Base-by-base conservation (phyloP, 92 coral and sea anemone genomes). In the Umimayanthus chanpuru region DNA sequence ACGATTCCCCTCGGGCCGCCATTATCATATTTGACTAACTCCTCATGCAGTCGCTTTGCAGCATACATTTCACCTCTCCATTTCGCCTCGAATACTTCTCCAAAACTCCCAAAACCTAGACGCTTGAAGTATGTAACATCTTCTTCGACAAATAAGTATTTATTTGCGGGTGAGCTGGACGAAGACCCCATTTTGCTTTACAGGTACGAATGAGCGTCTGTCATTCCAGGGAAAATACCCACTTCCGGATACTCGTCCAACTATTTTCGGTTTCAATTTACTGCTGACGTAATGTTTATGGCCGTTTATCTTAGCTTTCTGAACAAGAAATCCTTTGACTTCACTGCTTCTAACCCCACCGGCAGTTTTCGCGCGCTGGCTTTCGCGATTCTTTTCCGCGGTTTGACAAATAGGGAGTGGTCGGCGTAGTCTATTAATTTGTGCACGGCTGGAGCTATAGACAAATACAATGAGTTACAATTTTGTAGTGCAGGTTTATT, bases 41-140 rank as follows among this genome's bases (percentile, higher is more conserved):
- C 93, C 1, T 78, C 86, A 26, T 73, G 82, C 1, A 91, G 80
- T n/a, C 81, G 81, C 43, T 91, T 91, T 16, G 85, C 93, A 6
- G 91, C 93, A 4, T 61, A 90, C 30, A 55, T 43, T 1, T 73
- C 16, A 4, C 91, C 93, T 7, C 84, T 85, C 93, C 93, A 88
- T 61, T 91, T 87, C 3, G 83, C 93, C 47, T 88, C 82, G 88
- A 82, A 88, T 12, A 91, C 93, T 9, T 77, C 86, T 36, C 93
- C 93, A 23, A 36, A 88, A 71, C 93, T 88, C 15, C 93, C 93
- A 30, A 30, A 38, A 21, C 93, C 93, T 18, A 91, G 77, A 28
- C 77, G 76, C 64, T 36, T 64, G 40, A 82, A 68, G 20, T 67
- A 82, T 28, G 28, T 82, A 21, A 82, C 55, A 49, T 29, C 78